Conservation (phyloP, 2,888 invertebrate genomes). For the Drosophila lutescens region DNA sequence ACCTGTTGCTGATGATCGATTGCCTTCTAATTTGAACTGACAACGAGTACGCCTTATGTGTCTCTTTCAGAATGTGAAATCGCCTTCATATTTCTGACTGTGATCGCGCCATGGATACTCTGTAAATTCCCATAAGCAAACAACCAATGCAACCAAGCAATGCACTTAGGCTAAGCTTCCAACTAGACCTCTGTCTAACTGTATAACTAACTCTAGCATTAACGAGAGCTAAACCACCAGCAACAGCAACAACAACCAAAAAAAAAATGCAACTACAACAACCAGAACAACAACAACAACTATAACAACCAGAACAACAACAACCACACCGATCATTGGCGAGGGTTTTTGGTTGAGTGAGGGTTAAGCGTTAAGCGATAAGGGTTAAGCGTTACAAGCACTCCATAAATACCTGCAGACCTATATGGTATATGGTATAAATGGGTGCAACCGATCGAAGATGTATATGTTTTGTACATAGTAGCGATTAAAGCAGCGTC, state of each 20-base stretch:
- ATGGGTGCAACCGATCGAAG: constrained; percentile 29
- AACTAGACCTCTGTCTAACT: constrained; percentile 45
- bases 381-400: constrained; percentile 21
- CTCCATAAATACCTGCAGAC: constrained; percentile 2
- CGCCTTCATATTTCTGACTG: constrained; percentile 83
- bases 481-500: constrained; percentile 42
- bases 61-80: constrained; percentile 84
- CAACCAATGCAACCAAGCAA: constrained; percentile 42
- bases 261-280: constrained; percentile 38
- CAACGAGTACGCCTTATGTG: constrained; percentile 82
- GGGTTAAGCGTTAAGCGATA: constrained; percentile 14
- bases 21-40: constrained; percentile 72
- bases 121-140: constrained; percentile 68
- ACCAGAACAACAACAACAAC: constrained; percentile 33
- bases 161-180: constrained; percentile 67
- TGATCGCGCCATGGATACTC: constrained; percentile 83
- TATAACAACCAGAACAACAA: constrained; percentile 45
- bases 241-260: constrained; percentile 43
- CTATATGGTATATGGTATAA: background rate
- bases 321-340: constrained; percentile 46
- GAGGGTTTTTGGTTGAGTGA: constrained; percentile 26
- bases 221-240: constrained; percentile 68
- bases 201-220: constrained; percentile 49
- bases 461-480: constrained; percentile 51
- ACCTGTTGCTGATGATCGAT: constrained; percentile 75